phyloP scores from a whole-genome alignment of 2,888 invertebrate species.

The Chironomus riparius region DNA sequence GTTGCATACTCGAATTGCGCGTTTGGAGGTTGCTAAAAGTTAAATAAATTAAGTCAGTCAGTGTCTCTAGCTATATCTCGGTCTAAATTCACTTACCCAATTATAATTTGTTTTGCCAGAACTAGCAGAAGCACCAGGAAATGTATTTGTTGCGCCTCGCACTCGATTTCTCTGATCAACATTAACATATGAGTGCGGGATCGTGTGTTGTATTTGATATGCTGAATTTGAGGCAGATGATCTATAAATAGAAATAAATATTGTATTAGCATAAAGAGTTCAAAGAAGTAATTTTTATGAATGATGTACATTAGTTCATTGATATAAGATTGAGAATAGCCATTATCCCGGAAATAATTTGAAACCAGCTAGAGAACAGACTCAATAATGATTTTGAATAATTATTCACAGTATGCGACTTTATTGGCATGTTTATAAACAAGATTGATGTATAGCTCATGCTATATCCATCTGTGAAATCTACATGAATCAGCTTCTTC shows the following conservation, averaged over 20 bases:
- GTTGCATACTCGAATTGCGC: conserved; percentile 9
- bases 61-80: background rate
- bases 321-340: too few relatives aligned
- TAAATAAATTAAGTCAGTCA: background rate
- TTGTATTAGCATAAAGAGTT: background rate
- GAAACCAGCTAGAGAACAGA: too few relatives aligned
- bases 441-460: too few relatives aligned
- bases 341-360: too few relatives aligned
- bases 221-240: conserved; percentile 20
- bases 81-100: background rate
- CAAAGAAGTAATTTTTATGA: background rate
- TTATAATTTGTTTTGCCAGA: conserved; percentile 13
- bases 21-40: conserved; percentile 6
- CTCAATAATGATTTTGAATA: too few relatives aligned
- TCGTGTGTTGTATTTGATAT: conserved; percentile 13
- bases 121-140: background rate
- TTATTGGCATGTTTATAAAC: too few relatives aligned
- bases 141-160: conserved; percentile 6
- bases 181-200: conserved; percentile 7
- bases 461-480: too few relatives aligned
- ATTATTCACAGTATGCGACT: too few relatives aligned
- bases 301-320: too few relatives aligned
- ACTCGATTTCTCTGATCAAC: conserved; percentile 14
- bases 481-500: too few relatives aligned
- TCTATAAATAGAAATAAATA: background rate